Evolutionary conservation across 2,888 invertebrate genomes (phyloP).

Genomic region (Octonoba sinensis): DNA sequence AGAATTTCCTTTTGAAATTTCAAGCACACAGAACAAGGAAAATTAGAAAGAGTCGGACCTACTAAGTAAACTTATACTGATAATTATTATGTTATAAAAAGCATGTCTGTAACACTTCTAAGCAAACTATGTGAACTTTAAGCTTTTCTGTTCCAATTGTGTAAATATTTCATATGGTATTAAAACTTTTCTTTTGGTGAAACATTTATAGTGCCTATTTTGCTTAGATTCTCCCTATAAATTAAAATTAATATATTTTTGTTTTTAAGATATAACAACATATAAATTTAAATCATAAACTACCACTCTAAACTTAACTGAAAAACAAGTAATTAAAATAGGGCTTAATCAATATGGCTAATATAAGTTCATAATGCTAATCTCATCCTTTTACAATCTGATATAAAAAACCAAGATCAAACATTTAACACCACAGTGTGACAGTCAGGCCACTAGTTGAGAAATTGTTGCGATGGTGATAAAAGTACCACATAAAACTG

Average conservation of each 20-base stretch:
- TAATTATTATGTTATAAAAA: too few relatives aligned
- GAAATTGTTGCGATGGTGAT: slow-evolving; percentile 47
- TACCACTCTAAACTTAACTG: not conserved
- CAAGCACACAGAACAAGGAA: too few relatives aligned
- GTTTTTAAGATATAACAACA: slow-evolving; percentile 1
- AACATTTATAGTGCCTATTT: too few relatives aligned
- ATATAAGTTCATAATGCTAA: slow-evolving; percentile 32
- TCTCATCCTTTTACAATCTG: slow-evolving; percentile 31
- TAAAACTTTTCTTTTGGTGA: too few relatives aligned
- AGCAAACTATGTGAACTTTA: too few relatives aligned
- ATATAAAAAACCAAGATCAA: slow-evolving; percentile 30
- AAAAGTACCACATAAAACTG: slow-evolving; percentile 52
- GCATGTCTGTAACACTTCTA: too few relatives aligned
- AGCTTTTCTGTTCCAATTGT: too few relatives aligned
- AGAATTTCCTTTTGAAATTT: too few relatives aligned
- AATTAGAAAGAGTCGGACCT: too few relatives aligned
- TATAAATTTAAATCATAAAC: not conserved
- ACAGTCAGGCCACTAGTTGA: slow-evolving; percentile 40
- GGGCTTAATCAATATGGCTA: slow-evolving; percentile 2
- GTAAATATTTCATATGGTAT: too few relatives aligned
- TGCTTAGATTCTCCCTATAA: too few relatives aligned
- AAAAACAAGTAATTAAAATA: slow-evolving; percentile 5
- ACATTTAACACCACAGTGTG: slow-evolving; percentile 29
- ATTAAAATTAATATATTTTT: not conserved
- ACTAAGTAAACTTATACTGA: too few relatives aligned